These are phyloP conservation scores for Stenichneumon culpator DNA, from an alignment of 2,888 invertebrate genomes.

Conservation along the genomic window DNA sequence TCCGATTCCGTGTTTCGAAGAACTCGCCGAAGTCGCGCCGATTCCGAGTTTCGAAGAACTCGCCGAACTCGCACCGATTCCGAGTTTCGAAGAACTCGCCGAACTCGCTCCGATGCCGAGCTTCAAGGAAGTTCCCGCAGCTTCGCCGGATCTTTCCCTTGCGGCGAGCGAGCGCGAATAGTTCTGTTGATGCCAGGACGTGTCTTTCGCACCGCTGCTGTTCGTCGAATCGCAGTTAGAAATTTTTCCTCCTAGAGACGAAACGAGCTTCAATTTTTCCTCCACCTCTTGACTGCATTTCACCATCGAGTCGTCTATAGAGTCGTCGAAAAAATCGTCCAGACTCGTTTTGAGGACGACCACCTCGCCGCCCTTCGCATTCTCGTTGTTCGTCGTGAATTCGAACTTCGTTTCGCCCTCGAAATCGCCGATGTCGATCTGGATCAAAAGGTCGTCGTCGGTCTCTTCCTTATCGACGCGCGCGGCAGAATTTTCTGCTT, in stretches of 20 bases:
- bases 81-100: slow-evolving; percentile 7
- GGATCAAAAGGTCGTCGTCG: slow-evolving; percentile 43
- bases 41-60: slow-evolving; percentile 4
- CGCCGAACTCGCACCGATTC: background rate
- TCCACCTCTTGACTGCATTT: slow-evolving; percentile 80
- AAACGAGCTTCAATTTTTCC: slow-evolving; percentile 72
- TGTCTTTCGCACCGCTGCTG: slow-evolving; percentile 27
- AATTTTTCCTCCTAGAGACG: slow-evolving; percentile 11
- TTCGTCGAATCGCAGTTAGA: slow-evolving; percentile 14
- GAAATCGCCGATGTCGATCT: slow-evolving; percentile 60
- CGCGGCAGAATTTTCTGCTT: slow-evolving; percentile 27
- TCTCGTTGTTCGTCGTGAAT: slow-evolving; percentile 3
- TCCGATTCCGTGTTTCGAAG: background rate
- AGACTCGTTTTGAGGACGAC: slow-evolving; percentile 56
- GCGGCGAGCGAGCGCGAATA: slow-evolving; percentile 31
- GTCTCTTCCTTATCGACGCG: background rate
- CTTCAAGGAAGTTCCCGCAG: background rate
- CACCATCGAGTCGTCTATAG: slow-evolving; percentile 77
- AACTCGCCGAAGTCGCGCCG: background rate
- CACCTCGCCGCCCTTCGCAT: background rate
- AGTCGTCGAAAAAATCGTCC: slow-evolving; percentile 79
- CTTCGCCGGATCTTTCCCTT: slow-evolving; percentile 33
- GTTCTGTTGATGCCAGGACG: slow-evolving; percentile 58
- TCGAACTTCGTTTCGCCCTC: slow-evolving; percentile 31
- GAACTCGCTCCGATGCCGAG: background rate